Evolutionary conservation across 2,113 vertebrate genomes (phyloP), one percentile per base, ranked within the genome.

Genomic region (Paedocypris sp.): DNA sequence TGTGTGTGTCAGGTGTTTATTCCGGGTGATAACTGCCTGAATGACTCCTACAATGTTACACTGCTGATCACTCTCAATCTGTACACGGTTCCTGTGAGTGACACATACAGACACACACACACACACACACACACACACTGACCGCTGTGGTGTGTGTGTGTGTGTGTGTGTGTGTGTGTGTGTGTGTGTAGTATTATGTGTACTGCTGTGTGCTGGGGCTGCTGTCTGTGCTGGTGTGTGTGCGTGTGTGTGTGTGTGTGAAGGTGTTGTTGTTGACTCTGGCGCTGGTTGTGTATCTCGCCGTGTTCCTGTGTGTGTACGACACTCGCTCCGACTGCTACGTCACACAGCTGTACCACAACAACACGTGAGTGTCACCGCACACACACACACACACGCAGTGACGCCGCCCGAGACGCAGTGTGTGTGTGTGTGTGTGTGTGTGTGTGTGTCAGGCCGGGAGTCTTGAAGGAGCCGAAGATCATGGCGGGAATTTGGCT

Each of bases 171-270:
- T 42, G 52, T 62, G 6, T 56, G 53, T 65, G 42, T 67, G 29
- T 65, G 25, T 69, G 20, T 63, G 12, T 56, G 45, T 74, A 94
- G 91, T 93, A 94, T 67, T 92, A 89, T 75, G 78, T 92, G 73
- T 89, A 88, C 69, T 91, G 90, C 71, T 91, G 91, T 51, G 78
- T 90, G 65, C 68, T 92, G 79, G 89, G 85, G 20, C 87, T 87
- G 81, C 83, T 94, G 48, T 83, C 87, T 13, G 89, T 88, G 60
- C 83, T 88, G 25, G 82, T 92, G 50, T 92, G 91, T 48, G 74
- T 90, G 43, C 82, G 85, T 64, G 85, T 85, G 46, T 86, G 85
- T 52, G 71, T 91, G 26, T 87, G 86, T 2, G 56, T 88, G 53
- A 93, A 92, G 71, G 60, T 78, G 12, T 72, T 89, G 66, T 80